Conservation (phyloP, 2,113 vertebrate species). For the Cephalopholis sonnerati region DNA sequence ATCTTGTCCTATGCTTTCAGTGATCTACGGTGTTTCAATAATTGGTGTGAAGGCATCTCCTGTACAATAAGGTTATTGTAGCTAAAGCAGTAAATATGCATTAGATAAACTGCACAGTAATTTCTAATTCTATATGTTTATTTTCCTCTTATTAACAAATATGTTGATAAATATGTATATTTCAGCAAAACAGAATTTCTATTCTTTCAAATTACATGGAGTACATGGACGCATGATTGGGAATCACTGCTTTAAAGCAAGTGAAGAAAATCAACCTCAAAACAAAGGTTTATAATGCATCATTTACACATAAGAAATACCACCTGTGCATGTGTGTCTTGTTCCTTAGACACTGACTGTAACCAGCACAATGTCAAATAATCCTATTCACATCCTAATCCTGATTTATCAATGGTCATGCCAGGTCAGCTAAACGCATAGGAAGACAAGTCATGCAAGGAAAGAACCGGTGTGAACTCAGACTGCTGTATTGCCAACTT, state of each 20-base stretch:
- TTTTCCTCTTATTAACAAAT: neutral
- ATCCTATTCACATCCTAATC: neutral
- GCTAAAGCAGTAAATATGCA: neutral
- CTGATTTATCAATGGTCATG: neutral
- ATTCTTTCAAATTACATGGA: neutral
- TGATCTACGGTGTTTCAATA: neutral
- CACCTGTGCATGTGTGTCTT: too few relatives aligned
- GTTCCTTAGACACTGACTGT: too few relatives aligned
- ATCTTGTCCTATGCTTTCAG: too few relatives aligned
- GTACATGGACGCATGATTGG: too few relatives aligned
- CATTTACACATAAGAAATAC: too few relatives aligned
- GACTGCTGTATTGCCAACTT: slow-evolving; percentile 83
- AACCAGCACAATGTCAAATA: neutral
- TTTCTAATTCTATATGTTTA: neutral
- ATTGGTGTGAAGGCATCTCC: neutral
- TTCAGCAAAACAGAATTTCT: neutral
- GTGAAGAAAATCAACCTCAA: too few relatives aligned
- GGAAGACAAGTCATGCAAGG: neutral
- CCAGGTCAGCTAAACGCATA: neutral
- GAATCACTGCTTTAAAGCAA: neutral
- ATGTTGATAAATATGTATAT: neutral
- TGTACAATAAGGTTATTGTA: neutral
- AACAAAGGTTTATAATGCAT: too few relatives aligned
- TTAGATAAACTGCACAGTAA: neutral
- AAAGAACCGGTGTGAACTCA: neutral